Evolutionary conservation across 2,888 invertebrate genomes (phyloP).

Genomic region (Pristionchus fissidentatus): DNA sequence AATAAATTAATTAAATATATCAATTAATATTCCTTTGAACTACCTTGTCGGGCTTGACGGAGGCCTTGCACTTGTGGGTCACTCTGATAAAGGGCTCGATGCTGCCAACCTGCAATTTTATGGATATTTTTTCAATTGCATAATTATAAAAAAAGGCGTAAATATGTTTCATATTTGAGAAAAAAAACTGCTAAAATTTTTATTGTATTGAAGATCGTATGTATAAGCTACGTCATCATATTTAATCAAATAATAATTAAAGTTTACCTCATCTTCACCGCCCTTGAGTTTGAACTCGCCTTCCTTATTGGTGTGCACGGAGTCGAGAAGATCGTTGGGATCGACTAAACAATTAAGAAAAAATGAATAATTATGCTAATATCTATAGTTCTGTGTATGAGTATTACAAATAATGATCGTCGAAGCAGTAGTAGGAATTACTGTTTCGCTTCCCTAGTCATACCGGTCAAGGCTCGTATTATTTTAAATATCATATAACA

Average conservation of each 20-base stretch:
- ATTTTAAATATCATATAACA: neutral
- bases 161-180: too few relatives aligned
- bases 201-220: too few relatives aligned
- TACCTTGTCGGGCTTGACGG: constrained; percentile 12
- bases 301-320: constrained; percentile 61
- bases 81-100: constrained; percentile 65
- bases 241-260: too few relatives aligned
- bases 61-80: constrained; percentile 59
- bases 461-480: neutral
- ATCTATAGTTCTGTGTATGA: neutral
- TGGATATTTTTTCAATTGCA: too few relatives aligned
- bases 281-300: constrained; percentile 65
- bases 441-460: too few relatives aligned
- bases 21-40: neutral
- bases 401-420: too few relatives aligned
- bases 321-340: constrained; percentile 61
- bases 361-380: neutral
- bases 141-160: too few relatives aligned
- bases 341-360: constrained; percentile 56
- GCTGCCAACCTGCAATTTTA: constrained; percentile 52
- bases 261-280: constrained; percentile 63
- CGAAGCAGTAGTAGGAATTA: too few relatives aligned
- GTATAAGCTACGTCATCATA: too few relatives aligned
- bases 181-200: too few relatives aligned
- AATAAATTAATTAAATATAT: neutral